A percentile compares a stretch with the other conserved stretches of the same genome.
Evolutionary conservation across 2,888 invertebrate species (phyloP).

Genomic region (Imbricaverruca yamaguchii): DNA sequence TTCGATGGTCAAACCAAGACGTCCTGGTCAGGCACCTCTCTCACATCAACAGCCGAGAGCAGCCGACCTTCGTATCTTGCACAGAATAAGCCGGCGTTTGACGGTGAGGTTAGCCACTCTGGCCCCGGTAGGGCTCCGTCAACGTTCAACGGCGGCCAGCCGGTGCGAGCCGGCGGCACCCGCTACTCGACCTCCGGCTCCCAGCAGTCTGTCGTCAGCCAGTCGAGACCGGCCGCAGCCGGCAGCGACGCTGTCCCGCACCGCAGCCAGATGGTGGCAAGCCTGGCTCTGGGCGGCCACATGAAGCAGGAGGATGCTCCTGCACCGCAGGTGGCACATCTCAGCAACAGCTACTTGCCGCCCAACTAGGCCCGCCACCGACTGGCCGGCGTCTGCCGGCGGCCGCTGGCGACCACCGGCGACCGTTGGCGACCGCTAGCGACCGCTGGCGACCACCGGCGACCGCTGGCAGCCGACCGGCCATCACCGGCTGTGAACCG

Average conservation of each 20-base stretch:
- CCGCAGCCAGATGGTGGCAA: neutral
- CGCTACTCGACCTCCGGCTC: neutral
- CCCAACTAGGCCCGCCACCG: constrained; percentile 2
- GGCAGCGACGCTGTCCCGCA: neutral
- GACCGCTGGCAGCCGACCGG: too few relatives aligned
- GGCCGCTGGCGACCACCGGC: too few relatives aligned
- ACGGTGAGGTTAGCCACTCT: too few relatives aligned
- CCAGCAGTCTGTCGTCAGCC: neutral
- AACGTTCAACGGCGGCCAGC: neutral
- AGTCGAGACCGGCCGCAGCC: too few relatives aligned
- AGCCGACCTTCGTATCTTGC: too few relatives aligned
- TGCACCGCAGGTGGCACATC: neutral
- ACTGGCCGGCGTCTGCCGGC: too few relatives aligned
- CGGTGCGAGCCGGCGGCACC: neutral
- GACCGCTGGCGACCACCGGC: too few relatives aligned
- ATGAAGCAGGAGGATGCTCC: neutral
- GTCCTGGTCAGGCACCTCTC: neutral
- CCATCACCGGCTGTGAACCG: too few relatives aligned
- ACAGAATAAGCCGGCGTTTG: neutral
- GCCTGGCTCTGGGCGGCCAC: constrained; percentile 5
- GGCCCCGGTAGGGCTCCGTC: neutral
- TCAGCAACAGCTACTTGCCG: neutral
- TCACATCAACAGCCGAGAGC: too few relatives aligned
- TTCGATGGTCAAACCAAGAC: neutral
- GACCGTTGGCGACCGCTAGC: too few relatives aligned